These are phyloP conservation scores for Psittacara wagleri DNA, from an alignment of 2,113 vertebrate species.

Conservation along the genomic window DNA sequence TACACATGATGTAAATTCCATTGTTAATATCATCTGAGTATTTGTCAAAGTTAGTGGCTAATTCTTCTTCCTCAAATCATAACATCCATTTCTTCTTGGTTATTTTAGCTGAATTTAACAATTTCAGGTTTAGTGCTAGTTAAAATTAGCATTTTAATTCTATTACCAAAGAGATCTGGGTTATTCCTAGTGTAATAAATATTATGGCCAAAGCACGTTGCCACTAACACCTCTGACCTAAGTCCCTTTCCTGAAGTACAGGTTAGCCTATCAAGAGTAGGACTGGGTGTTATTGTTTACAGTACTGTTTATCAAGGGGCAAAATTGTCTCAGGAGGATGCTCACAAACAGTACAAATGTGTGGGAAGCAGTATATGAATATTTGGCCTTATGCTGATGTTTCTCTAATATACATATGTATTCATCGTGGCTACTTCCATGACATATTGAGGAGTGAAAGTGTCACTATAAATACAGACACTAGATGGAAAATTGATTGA, in stretches of 20 bases:
- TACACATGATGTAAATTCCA: neutral
- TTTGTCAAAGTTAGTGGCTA: neutral
- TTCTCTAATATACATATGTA: neutral
- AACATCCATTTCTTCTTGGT: neutral
- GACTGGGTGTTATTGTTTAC: neutral
- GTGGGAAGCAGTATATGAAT: neutral
- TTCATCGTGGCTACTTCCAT: neutral
- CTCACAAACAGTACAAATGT: neutral
- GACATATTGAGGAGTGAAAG: neutral
- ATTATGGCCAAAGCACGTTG: neutral
- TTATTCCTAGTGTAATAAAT: neutral
- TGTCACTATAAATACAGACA: neutral
- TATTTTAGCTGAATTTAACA: neutral
- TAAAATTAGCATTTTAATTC: neutral
- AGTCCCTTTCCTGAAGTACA: neutral
- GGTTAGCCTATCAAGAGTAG: neutral
- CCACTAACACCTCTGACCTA: neutral
- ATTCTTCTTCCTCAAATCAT: neutral
- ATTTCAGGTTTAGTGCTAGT: neutral
- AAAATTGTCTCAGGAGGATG: neutral
- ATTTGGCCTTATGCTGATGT: neutral
- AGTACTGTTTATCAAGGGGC: neutral
- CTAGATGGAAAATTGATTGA: neutral
- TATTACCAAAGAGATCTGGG: neutral
- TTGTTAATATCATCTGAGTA: neutral